Evolutionary conservation across 1,140 invertebrate genomes (phyloP).

Genomic region (Drosophila repletoides): DNA sequence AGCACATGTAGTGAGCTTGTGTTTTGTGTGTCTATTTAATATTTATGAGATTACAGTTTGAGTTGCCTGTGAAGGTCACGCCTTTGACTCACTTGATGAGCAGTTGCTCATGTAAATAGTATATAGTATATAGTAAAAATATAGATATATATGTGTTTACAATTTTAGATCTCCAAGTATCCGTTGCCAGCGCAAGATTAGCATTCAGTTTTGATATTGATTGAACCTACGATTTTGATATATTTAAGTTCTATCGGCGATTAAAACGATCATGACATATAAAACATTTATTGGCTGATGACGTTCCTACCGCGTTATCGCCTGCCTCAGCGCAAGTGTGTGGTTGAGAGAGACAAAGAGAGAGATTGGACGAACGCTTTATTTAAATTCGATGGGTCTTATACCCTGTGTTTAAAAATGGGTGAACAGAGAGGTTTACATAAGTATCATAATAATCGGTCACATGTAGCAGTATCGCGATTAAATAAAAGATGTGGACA

Average conservation of each 20-base stretch:
- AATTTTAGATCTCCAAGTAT: neutral
- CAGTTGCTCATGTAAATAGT: neutral
- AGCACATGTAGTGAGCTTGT: neutral
- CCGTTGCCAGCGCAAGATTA: neutral
- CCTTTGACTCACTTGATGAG: constrained; percentile 31
- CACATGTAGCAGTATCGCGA: no score
- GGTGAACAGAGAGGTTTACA: no score
- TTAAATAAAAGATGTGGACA: no score
- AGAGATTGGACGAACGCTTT: neutral
- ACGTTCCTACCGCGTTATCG: constrained; percentile 40
- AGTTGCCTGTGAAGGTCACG: constrained; percentile 4
- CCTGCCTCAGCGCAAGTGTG: neutral
- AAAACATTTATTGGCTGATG: constrained; percentile 59
- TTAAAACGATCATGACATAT: constrained; percentile 74
- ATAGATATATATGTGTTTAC: neutral
- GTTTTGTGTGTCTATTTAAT: constrained; percentile 27
- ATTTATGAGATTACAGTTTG: constrained; percentile 39
- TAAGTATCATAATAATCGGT: neutral
- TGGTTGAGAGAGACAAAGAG: constrained; percentile 1
- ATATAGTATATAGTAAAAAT: neutral
- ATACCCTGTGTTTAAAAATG: neutral
- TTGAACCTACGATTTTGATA: constrained; percentile 16
- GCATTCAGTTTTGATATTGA: neutral
- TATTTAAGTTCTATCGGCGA: constrained; percentile 39
- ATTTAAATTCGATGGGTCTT: neutral